Evolutionary conservation across 2,888 invertebrate genomes (phyloP).

Genomic region (Nemotelus nigrinus): DNA sequence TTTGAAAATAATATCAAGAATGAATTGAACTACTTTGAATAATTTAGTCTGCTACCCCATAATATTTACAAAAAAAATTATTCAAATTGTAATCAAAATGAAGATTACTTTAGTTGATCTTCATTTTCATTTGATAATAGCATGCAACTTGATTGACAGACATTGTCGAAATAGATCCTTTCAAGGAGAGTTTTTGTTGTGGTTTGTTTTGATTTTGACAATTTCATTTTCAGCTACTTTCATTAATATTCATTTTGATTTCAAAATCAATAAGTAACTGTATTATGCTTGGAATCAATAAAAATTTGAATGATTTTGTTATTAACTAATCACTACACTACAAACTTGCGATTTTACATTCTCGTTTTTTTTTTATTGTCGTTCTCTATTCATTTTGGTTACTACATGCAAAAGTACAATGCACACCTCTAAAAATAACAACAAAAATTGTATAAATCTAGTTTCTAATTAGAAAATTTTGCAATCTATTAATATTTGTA

Average conservation of each 20-base stretch:
- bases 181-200: no score
- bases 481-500: slow-evolving; percentile 2
- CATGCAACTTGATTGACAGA: no score
- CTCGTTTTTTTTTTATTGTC: slow-evolving; percentile 9
- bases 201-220: no score
- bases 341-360: slow-evolving; percentile 16
- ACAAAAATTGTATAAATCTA: slow-evolving; percentile 2
- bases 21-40: background rate
- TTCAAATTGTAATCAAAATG: slow-evolving; percentile 50
- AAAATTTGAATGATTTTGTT: slow-evolving; percentile 26
- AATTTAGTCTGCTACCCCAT: slow-evolving; percentile 66
- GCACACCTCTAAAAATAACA: slow-evolving; percentile 28
- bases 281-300: slow-evolving; percentile 9
- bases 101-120: slow-evolving; percentile 23
- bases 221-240: slow-evolving; percentile 1
- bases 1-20: background rate
- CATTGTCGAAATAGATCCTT: no score
- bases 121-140: slow-evolving; percentile 11
- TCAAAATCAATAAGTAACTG: background rate
- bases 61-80: slow-evolving; percentile 54
- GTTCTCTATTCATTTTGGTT: background rate
- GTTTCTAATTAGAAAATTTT: slow-evolving; percentile 28
- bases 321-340: slow-evolving; percentile 33
- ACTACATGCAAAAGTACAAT: slow-evolving; percentile 36
- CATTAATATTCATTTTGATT: slow-evolving; percentile 43